These are phyloP conservation scores for Pseudachorutes palmiensis DNA, from an alignment of 1,140 invertebrate species.

Conservation along the genomic window DNA sequence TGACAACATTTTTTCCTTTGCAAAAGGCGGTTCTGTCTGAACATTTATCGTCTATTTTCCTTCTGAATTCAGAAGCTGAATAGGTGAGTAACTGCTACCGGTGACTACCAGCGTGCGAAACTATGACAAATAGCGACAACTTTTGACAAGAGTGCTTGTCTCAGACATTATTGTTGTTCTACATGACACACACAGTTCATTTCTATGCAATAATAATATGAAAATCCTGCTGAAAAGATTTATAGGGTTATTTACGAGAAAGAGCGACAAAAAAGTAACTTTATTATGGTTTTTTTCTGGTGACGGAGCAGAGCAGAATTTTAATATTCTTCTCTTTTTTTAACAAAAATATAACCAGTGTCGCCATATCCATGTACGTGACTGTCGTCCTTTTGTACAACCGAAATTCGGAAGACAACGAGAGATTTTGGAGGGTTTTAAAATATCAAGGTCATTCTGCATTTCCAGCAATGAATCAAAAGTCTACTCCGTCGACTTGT, in stretches of 20 bases:
- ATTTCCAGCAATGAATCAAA: too few species aligned
- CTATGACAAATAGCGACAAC: slow-evolving; percentile 8
- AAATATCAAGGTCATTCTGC: slow-evolving; percentile 3
- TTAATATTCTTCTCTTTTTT: background rate
- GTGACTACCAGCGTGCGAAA: background rate
- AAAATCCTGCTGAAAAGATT: slow-evolving; percentile 7
- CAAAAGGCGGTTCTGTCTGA: background rate
- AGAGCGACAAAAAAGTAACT: background rate
- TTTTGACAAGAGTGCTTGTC: slow-evolving; percentile 1
- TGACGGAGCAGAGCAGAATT: background rate
- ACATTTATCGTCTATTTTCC: background rate
- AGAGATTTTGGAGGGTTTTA: too few species aligned
- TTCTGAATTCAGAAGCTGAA: background rate
- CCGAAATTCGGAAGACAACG: too few species aligned
- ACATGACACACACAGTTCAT: background rate
- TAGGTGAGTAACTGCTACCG: too few species aligned
- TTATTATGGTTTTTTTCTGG: background rate
- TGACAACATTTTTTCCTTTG: too few species aligned
- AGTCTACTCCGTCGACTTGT: too few species aligned
- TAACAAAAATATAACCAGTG: background rate
- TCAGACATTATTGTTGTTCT: slow-evolving; percentile 1
- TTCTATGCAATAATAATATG: too few species aligned
- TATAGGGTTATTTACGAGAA: slow-evolving; percentile 1
- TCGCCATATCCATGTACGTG: too few species aligned
- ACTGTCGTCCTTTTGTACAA: too few species aligned